A percentile compares a stretch with the other conserved stretches of the same genome.
Conservation (phyloP, 2,888 invertebrate genomes). For the Tubulanus polymorphus region DNA sequence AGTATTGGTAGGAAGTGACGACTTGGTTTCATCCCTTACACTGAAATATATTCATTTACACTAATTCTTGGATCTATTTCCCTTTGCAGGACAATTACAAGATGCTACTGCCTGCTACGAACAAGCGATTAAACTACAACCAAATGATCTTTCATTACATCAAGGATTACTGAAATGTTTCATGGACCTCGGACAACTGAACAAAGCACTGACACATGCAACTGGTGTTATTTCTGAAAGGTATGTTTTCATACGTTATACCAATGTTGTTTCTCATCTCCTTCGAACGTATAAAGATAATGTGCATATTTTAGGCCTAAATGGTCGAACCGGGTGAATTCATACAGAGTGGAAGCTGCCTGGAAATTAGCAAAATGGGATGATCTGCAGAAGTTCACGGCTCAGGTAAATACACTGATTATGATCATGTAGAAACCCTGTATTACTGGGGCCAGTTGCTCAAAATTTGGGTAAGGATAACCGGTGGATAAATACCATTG, state of each 20-base stretch:
- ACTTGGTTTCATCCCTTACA: not conserved
- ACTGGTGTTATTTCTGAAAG: conserved; percentile 59
- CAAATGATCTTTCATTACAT: conserved; percentile 46
- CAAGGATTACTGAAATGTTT: conserved; percentile 83
- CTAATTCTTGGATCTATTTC: not conserved
- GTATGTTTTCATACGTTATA: conserved; percentile 20
- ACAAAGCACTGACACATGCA: conserved; percentile 73
- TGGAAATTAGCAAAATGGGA: conserved; percentile 84
- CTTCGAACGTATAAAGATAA: not conserved
- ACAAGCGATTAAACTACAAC: conserved; percentile 64
- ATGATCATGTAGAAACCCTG: not conserved
- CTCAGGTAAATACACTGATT: conserved; percentile 20
- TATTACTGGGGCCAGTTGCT: not conserved
- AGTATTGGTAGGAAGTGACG: conserved; percentile 66
- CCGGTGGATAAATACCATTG: no score
- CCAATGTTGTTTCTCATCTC: not conserved
- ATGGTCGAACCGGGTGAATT: conserved; percentile 55
- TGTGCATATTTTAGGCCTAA: conserved; percentile 26
- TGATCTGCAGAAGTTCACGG: conserved; percentile 61
- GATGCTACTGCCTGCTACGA: conserved; percentile 88
- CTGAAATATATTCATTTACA: not conserved
- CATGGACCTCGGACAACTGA: conserved; percentile 80
- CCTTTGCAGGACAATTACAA: conserved; percentile 50
- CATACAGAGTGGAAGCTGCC: conserved; percentile 75
- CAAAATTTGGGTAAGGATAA: no score